Evolutionary conservation across 2,113 vertebrate genomes (phyloP), one percentile per base, ranked within the genome.

Genomic region (cat (Felis catus)): DNA sequence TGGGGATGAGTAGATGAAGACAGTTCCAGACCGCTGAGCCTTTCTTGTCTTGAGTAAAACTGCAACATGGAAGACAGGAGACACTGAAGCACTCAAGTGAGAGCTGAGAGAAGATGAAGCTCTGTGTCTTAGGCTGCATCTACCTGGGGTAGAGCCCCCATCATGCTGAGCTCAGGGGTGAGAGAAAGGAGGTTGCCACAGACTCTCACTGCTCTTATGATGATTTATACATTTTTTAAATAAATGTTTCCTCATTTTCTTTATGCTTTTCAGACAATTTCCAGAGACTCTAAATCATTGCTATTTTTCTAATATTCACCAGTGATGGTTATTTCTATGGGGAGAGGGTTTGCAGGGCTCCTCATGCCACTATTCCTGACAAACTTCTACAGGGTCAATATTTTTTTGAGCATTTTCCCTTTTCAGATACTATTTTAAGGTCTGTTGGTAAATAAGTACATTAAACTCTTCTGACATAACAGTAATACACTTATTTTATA

Each of bases 51-150:
- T 10, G 1, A 80, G 15, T 81, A 73, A 86, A 81, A 61, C 23
- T 86, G n/a, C 7, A 8, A 23, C 31, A 16, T 45, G 66, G 14
- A 51, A 68, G 4, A 68, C 19, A 53, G 10, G 8, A 78, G 12
- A n/a, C 9, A 11, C 2, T n/a, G 0, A 1, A 86, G 41, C 2
- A 27, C 5, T 78, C 11, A 15, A 9, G 2, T 63, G 33, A 39
- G 41, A 45, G 3, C 7, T 82, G 18, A 27, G 36, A 9, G 29
- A 48, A 61, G 25, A 55, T 5, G 0, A 15, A 45, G 16, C 16
- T 36, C 19, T n/a, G 4, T 68, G 27, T 7, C 53, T n/a, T 66
- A 48, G 14, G 18, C 7, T 61, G 14, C 12, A 48, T 7, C 3
- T 61, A 25, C 14, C 0, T 14, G 1, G 81, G 23, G 7, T n/a